Evolutionary conservation across 2,113 vertebrate species (phyloP).

Genomic region (Pomatostomus ruficeps): DNA sequence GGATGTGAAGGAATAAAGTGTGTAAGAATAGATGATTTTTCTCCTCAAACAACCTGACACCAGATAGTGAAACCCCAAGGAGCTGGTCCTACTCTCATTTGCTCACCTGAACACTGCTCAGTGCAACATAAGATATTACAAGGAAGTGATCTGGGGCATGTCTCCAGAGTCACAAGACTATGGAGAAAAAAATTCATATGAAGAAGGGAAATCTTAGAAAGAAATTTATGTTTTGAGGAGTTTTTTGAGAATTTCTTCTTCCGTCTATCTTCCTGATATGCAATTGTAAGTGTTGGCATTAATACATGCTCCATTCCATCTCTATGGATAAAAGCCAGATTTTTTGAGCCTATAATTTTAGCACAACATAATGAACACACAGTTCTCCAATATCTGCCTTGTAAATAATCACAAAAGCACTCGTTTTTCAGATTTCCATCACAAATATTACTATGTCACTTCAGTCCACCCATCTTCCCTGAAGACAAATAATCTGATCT

Average conservation of each 20-base stretch:
- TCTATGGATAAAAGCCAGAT: neutral
- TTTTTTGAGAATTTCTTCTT: neutral
- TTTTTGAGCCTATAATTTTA: neutral
- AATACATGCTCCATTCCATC: neutral
- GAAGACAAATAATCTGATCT: constrained; percentile 36
- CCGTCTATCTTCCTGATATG: neutral
- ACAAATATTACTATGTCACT: constrained; percentile 5
- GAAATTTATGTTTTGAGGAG: accelerated
- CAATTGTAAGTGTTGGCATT: neutral
- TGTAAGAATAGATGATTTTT: neutral
- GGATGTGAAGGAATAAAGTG: neutral
- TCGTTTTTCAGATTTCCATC: constrained; percentile 28
- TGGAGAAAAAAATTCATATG: neutral
- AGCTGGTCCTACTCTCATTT: neutral
- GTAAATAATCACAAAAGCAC: constrained; percentile 12
- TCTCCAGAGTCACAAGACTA: neutral
- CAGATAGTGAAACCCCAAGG: neutral
- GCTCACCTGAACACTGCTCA: neutral
- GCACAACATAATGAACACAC: neutral
- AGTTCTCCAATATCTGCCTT: neutral
- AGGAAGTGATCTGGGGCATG: neutral
- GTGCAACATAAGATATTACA: neutral
- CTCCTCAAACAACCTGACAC: neutral
- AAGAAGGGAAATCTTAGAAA: neutral
- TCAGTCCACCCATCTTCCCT: neutral